Evolutionary conservation across 2,113 vertebrate genomes (phyloP), one percentile per base, ranked within the genome.

Genomic region (Opisthocomus hoazin): DNA sequence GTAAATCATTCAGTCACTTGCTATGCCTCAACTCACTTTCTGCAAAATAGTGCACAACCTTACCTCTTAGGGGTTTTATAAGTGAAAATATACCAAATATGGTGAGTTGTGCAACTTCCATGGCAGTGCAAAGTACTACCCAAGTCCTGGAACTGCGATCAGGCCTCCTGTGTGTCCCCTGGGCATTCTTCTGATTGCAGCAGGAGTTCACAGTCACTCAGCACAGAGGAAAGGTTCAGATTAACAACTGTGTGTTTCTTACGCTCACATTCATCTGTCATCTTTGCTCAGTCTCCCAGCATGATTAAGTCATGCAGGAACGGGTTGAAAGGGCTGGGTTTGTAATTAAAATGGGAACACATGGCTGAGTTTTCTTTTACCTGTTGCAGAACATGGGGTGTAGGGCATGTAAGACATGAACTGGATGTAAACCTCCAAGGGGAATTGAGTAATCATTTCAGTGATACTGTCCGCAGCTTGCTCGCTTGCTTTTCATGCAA

Each of bases 231-330:
- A 71, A 88, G 46, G 79, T 64, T 69, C 61, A 34, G 27, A 46
- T 84, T 70, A 94, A 77, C 71, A 87, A 34, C 46, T 26, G 29
- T 22, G 30, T 41, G 9, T 56, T 91, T 63, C 83, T 68, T 41
- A 11, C 4, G 30, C 66, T 84, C 79, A 51, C 76, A 69, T 50
- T 54, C 70, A 76, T 94, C 95, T 89, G 89, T 83, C 79, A 80
- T 71, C 84, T 80, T 90, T 43, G 50, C 56, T 87, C 45, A 57
- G 51, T 20, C 64, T 82, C 58, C 30, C 63, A 64, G 54, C 75
- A 17, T 54, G 76, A 69, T 89, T 90, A 81, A 93, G 60, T 90
- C 94, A 90, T 78, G 63, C 58, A 90, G 73, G 65, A 60, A 69
- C 54, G 60, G 66, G 74, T 54, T 78, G 53, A 94, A 84, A 76